phyloP scores from a whole-genome alignment of 2,888 invertebrate species.

The Drosophila ustulata region DNA sequence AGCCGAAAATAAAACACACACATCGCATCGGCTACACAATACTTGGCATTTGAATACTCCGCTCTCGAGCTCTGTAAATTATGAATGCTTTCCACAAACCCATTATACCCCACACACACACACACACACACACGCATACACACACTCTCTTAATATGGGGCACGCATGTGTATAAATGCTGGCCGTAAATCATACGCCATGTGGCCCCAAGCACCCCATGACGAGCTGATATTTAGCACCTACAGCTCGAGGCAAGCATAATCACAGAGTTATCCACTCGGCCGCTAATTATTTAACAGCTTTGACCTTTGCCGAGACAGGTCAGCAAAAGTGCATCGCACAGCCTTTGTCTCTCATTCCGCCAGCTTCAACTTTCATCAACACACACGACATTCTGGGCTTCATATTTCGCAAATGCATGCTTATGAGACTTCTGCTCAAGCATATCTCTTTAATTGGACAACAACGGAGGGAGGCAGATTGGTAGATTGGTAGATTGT shows the following conservation, averaged over 20 bases:
- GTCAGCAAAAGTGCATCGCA: too few species aligned
- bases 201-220: conserved; percentile 40
- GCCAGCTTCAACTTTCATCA: neutral
- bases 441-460: conserved; percentile 53
- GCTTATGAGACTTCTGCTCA: conserved; percentile 32
- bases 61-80: too few species aligned
- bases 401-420: conserved; percentile 26
- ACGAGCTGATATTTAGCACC: conserved; percentile 24
- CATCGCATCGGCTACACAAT: neutral
- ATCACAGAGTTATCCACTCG: neutral
- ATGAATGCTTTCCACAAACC: too few species aligned
- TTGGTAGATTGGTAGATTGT: neutral
- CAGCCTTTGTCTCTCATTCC: neutral
- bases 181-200: conserved; percentile 71
- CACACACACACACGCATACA: too few species aligned
- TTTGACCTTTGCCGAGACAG: conserved; percentile 22
- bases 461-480: neutral
- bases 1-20: conserved; percentile 3
- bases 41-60: neutral
- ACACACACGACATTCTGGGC: conserved; percentile 27
- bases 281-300: conserved; percentile 20
- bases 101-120: too few species aligned
- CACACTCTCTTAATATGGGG: too few species aligned
- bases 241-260: neutral
- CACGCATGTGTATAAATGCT: neutral